Conservation (phyloP, 2,888 invertebrate genomes). For the Diogma glabrata region DNA sequence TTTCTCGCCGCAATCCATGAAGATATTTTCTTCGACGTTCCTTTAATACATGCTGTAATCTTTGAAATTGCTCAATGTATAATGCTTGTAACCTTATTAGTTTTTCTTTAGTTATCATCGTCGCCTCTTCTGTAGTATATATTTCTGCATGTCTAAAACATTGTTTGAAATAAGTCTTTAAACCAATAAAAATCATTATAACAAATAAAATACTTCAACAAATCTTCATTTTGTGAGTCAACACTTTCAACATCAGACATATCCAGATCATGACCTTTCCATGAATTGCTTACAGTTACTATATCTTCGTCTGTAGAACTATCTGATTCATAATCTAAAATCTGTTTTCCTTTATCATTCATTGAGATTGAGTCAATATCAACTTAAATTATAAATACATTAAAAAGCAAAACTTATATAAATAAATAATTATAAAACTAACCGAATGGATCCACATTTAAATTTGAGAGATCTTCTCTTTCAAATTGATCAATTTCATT, state of each 20-base stretch:
- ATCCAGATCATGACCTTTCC: constrained; percentile 51
- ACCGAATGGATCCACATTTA: constrained; percentile 11
- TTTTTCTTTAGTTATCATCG: constrained; percentile 61
- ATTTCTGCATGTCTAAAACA: constrained; percentile 72
- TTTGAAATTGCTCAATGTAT: constrained; percentile 71
- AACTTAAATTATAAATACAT: constrained; percentile 27
- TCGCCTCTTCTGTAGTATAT: constrained; percentile 80
- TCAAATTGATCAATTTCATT: constrained; percentile 35
- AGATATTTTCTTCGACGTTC: constrained; percentile 65
- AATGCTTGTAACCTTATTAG: constrained; percentile 64
- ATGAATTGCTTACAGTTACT: constrained; percentile 47
- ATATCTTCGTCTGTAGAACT: constrained; percentile 53
- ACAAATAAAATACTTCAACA: constrained; percentile 64
- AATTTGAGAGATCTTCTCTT: constrained; percentile 26
- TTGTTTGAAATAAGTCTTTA: too few species aligned
- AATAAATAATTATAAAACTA: neutral
- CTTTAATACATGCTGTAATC: constrained; percentile 57
- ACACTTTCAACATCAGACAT: constrained; percentile 68
- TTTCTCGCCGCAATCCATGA: constrained; percentile 59
- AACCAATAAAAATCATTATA: too few species aligned
- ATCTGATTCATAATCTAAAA: constrained; percentile 61
- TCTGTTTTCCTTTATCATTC: constrained; percentile 42
- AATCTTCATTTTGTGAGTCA: constrained; percentile 64
- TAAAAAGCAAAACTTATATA: constrained; percentile 7
- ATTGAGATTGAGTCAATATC: constrained; percentile 42